A percentile compares a stretch with the other conserved stretches of the same genome.
These are phyloP conservation scores for Myiozetetes cayanensis DNA, from an alignment of 2,113 vertebrate species.

Conservation along the genomic window DNA sequence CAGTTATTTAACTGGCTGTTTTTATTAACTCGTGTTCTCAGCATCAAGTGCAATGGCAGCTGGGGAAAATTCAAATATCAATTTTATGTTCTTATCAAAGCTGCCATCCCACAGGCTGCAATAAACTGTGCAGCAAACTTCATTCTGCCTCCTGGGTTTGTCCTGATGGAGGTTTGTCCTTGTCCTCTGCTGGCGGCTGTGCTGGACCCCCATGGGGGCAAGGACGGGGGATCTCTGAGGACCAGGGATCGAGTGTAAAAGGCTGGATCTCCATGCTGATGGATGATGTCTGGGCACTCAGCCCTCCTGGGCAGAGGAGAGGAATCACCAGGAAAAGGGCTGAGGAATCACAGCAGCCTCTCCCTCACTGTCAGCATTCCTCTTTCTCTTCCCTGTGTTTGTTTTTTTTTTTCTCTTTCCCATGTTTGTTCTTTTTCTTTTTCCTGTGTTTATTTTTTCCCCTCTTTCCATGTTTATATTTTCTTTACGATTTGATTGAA, in stretches of 20 bases:
- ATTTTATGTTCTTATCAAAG: constrained; percentile 48
- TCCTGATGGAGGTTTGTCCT: background rate
- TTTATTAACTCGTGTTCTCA: constrained; percentile 69
- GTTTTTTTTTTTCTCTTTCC: background rate
- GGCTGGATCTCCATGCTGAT: fast-evolving
- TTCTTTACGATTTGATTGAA: background rate
- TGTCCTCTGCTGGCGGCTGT: background rate
- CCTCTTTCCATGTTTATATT: fast-evolving
- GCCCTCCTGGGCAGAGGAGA: background rate
- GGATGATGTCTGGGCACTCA: background rate
- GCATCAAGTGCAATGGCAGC: constrained; percentile 62
- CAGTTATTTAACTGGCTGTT: constrained; percentile 73
- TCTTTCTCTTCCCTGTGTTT: background rate
- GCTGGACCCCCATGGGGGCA: fast-evolving
- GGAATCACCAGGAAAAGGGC: fast-evolving
- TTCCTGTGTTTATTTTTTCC: background rate
- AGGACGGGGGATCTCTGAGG: fast-evolving
- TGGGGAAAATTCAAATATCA: constrained; percentile 62
- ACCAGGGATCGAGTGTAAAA: fast-evolving
- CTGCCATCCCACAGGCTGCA: background rate
- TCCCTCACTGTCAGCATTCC: background rate
- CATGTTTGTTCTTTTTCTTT: too few species aligned
- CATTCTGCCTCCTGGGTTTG: background rate
- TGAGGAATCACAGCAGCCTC: background rate
- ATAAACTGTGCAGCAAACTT: constrained; percentile 11